These are phyloP conservation scores for Donacobius atricapilla DNA, from an alignment of 2,113 vertebrate genomes.

Conservation along the genomic window DNA sequence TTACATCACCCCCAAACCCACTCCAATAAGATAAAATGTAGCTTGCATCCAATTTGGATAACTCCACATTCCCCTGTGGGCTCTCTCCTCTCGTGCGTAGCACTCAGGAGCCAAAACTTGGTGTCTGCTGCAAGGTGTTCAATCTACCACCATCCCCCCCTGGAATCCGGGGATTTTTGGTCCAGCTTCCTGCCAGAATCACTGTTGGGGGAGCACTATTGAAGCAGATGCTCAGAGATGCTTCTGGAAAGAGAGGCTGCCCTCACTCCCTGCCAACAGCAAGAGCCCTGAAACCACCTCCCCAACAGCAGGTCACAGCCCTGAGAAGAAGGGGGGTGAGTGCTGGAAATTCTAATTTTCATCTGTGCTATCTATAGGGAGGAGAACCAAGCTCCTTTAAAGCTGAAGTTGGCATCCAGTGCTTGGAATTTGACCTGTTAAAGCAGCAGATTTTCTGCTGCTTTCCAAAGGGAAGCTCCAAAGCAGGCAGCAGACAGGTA, in stretches of 20 bases:
- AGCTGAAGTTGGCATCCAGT: background rate
- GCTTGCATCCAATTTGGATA: background rate
- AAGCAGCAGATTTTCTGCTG: background rate
- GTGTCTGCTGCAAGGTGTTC: background rate
- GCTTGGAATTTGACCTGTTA: background rate
- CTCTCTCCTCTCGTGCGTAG: rapidly evolving
- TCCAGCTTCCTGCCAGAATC: background rate
- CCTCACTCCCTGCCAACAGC: background rate
- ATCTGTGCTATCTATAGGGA: background rate
- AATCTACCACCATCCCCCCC: background rate
- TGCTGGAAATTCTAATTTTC: background rate
- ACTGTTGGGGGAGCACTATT: background rate
- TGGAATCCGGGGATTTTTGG: rapidly evolving
- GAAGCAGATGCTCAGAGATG: rapidly evolving
- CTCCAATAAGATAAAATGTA: conserved; percentile 43
- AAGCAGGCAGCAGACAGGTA: background rate
- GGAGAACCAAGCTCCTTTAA: background rate
- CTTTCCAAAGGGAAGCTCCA: background rate
- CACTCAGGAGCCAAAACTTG: background rate
- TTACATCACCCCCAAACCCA: conserved; percentile 25
- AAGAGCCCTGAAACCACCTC: background rate
- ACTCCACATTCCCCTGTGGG: background rate
- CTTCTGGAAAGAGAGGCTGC: background rate
- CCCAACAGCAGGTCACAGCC: background rate
- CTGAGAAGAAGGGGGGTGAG: background rate